A percentile compares a stretch with the other conserved stretches of the same genome.
phyloP scores from a whole-genome alignment of 92 coral and sea anemone genomes.

The Phenganax stokvisi region DNA sequence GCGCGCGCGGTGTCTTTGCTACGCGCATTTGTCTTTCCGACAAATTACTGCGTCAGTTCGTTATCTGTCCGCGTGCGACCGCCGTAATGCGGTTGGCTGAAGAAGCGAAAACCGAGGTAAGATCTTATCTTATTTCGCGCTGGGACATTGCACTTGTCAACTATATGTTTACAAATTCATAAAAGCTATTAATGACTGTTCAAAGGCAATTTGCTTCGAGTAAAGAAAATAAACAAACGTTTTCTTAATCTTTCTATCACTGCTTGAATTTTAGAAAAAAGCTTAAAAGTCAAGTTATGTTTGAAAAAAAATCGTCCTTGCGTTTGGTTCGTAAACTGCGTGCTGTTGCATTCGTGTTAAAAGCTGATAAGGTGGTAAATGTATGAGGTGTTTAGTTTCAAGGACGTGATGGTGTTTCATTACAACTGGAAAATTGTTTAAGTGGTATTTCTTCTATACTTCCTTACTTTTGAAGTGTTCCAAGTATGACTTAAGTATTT shows the following conservation, averaged over 20 bases:
- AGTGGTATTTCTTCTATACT: slow-evolving; percentile 28
- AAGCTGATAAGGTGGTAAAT: slow-evolving; percentile 10
- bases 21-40: slow-evolving; percentile 25
- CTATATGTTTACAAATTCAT: slow-evolving; percentile 40
- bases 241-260: slow-evolving; percentile 6
- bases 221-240: slow-evolving; percentile 6
- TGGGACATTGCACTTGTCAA: slow-evolving; percentile 9
- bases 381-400: slow-evolving; percentile 9
- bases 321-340: not conserved
- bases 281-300: not conserved
- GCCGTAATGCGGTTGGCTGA: slow-evolving; percentile 8
- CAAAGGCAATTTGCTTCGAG: not conserved
- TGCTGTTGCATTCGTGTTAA: slow-evolving; percentile 7
- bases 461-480: slow-evolving; percentile 26
- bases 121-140: slow-evolving; percentile 2
- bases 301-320: not conserved
- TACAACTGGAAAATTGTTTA: not conserved
- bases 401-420: not conserved
- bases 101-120: not conserved
- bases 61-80: slow-evolving; percentile 25
- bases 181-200: slow-evolving; percentile 21
- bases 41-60: slow-evolving; percentile 31
- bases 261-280: not conserved
- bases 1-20: slow-evolving; percentile 27
- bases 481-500: slow-evolving; percentile 28